These are phyloP conservation scores for Sternarchorhynchus goeldii DNA, from an alignment of 2,797 vertebrate genomes.

Conservation along the genomic window DNA sequence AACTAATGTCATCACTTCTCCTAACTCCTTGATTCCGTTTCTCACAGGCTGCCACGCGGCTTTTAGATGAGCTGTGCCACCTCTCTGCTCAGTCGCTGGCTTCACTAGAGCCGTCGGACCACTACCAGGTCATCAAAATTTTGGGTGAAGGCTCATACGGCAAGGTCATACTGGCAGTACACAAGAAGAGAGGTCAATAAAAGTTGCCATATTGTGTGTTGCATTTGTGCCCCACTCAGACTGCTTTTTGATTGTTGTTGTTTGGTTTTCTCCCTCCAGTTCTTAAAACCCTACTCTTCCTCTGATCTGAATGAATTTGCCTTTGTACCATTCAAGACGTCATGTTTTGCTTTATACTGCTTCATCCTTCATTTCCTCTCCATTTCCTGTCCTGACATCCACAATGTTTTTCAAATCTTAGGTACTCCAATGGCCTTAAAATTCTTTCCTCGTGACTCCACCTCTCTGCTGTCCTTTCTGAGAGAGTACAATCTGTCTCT, in stretches of 20 bases:
- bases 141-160: conserved; percentile 92
- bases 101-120: conserved; percentile 78
- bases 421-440: conserved; percentile 91
- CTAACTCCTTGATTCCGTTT: conserved; percentile 1
- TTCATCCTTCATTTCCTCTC: background rate
- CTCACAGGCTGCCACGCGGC: conserved; percentile 65
- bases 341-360: no score
- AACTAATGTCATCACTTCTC: background rate
- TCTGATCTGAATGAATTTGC: no score
- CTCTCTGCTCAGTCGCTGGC: conserved; percentile 85
- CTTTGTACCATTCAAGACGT: background rate
- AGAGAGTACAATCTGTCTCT: conserved; percentile 90
- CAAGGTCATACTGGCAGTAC: conserved; percentile 84
- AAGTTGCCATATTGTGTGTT: conserved; percentile 54
- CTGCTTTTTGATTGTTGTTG: background rate
- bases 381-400: background rate
- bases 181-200: conserved; percentile 80
- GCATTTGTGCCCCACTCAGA: background rate
- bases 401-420: conserved; percentile 50
- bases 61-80: conserved; percentile 83
- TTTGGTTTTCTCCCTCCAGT: background rate
- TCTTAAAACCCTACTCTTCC: background rate
- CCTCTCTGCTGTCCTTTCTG: conserved; percentile 84
- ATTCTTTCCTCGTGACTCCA: conserved; percentile 83
- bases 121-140: conserved; percentile 83